These are phyloP conservation scores for Mellivora capensis DNA, from an alignment of 2,113 vertebrate species.

Conservation along the genomic window DNA sequence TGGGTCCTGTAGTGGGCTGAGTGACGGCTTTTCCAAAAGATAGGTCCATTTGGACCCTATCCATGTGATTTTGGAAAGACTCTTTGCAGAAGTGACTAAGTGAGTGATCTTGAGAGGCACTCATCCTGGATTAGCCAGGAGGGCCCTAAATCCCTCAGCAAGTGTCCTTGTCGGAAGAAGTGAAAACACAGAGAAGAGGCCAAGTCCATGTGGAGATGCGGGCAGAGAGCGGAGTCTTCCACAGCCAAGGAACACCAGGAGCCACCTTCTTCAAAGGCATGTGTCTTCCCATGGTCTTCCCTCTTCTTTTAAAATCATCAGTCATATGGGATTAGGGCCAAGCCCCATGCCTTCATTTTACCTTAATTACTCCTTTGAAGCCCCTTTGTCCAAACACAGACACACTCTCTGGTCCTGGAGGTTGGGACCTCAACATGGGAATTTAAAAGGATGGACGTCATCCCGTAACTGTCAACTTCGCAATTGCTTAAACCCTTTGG, in stretches of 20 bases:
- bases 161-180: neutral
- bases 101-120: no score
- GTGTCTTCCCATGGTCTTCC: neutral
- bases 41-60: neutral
- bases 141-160: neutral
- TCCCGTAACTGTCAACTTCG: no score
- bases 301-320: neutral
- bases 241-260: accelerated
- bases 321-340: neutral
- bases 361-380: neutral
- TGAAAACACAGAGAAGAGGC: neutral
- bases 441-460: neutral
- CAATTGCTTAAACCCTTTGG: neutral
- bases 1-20: neutral
- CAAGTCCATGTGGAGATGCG: accelerated
- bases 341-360: neutral
- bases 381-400: neutral
- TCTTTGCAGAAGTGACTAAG: neutral
- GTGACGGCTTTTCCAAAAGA: neutral
- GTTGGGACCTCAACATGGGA: neutral
- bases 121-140: neutral
- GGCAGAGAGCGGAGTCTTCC: neutral
- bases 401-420: neutral
- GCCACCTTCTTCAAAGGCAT: neutral
- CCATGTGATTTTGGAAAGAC: neutral